Evolutionary conservation across 1,140 invertebrate genomes (phyloP).

Genomic region (Parapsyche elsis): DNA sequence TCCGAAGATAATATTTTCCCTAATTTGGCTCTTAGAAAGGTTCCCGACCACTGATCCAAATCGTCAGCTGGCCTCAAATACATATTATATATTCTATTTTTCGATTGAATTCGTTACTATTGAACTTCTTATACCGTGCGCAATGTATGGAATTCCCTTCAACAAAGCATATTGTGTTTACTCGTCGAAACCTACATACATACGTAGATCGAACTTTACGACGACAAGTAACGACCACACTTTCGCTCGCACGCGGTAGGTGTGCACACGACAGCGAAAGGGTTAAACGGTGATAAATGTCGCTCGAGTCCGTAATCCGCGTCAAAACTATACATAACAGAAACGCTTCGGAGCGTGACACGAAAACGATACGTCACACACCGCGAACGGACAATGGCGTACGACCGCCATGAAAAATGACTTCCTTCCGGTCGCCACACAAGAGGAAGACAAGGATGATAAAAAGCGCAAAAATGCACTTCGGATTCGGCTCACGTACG

Average conservation of each 20-base stretch:
- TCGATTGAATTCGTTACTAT: no score
- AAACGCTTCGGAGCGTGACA: neutral
- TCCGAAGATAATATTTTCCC: no score
- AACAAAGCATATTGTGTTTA: no score
- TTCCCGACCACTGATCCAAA: no score
- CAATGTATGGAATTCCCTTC: no score
- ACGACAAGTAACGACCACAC: neutral
- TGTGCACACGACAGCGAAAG: neutral
- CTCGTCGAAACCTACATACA: no score
- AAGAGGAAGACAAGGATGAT: neutral
- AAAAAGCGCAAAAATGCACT: constrained; percentile 15
- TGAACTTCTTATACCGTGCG: no score
- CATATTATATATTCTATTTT: no score
- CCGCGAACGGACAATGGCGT: neutral
- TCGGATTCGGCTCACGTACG: neutral
- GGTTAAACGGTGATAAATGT: neutral
- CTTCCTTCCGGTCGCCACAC: neutral
- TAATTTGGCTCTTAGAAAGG: no score
- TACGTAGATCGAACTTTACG: no score
- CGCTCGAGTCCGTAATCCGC: neutral
- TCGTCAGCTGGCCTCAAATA: no score
- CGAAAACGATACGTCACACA: neutral
- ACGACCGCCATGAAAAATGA: neutral
- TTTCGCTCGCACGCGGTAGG: neutral
- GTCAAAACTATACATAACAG: neutral